A percentile compares a stretch with the other conserved stretches of the same genome.
These are phyloP conservation scores for Sinocyclocheilus anophthalmus DNA, from an alignment of 2,113 vertebrate genomes.

Conservation along the genomic window DNA sequence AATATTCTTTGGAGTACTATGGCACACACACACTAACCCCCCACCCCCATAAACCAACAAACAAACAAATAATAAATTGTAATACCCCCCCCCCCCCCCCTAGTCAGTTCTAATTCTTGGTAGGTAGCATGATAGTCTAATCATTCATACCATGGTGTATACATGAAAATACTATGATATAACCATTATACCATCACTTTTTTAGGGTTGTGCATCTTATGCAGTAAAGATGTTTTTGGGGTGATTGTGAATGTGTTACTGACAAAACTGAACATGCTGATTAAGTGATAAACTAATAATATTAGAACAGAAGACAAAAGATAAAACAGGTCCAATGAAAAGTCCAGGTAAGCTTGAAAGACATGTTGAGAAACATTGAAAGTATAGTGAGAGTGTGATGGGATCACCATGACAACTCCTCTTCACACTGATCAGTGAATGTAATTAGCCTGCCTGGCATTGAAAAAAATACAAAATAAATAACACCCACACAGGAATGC, in stretches of 20 bases:
- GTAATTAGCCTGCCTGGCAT: background rate
- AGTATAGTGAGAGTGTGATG: background rate
- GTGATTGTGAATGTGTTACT: too few species aligned
- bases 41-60: too few species aligned
- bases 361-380: background rate
- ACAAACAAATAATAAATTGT: too few species aligned
- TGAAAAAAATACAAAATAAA: background rate
- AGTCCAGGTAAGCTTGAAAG: background rate
- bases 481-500: background rate
- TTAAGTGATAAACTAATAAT: background rate
- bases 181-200: background rate
- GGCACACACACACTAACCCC: too few species aligned
- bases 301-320: background rate
- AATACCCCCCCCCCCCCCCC: too few species aligned
- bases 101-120: too few species aligned
- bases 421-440: background rate
- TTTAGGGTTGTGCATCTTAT: background rate
- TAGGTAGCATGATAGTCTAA: background rate
- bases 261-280: background rate
- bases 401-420: conserved; percentile 24
- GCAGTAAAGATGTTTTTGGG: too few species aligned
- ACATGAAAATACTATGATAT: background rate
- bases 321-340: background rate
- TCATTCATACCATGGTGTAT: background rate
- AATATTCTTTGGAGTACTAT: too few species aligned